A percentile compares a stretch with the other conserved stretches of the same genome.
Conservation (phyloP, 2,113 vertebrate species). For the Daboia siamensis region DNA sequence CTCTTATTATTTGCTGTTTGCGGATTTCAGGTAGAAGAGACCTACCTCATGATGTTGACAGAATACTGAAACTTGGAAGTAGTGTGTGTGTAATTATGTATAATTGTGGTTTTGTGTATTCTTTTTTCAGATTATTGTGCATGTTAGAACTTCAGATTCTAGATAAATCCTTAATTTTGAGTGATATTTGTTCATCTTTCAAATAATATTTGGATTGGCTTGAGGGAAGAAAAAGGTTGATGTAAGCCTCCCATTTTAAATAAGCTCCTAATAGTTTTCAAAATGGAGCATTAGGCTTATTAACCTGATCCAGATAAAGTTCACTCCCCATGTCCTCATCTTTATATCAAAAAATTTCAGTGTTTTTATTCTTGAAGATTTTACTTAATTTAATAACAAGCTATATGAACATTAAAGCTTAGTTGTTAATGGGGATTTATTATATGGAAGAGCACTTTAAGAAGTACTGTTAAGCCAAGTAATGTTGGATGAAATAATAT, state of each 20-base stretch:
- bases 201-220: not conserved
- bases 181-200: not conserved
- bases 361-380: not conserved
- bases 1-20: not conserved
- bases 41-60: not conserved
- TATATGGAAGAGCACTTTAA: no score
- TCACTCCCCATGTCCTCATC: not conserved
- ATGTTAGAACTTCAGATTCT: not conserved
- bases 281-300: not conserved
- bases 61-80: not conserved
- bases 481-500: not conserved
- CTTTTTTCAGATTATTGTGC: not conserved
- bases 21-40: not conserved
- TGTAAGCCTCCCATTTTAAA: not conserved
- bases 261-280: no score
- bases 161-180: not conserved
- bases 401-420: not conserved
- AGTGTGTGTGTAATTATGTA: not conserved
- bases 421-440: no score
- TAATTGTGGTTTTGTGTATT: not conserved
- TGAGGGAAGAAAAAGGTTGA: not conserved
- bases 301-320: not conserved
- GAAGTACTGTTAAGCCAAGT: not conserved
- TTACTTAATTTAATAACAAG: no score
- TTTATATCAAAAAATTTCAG: not conserved